phyloP scores from a whole-genome alignment of 2,113 vertebrate genomes.

The Holacanthus passer region DNA sequence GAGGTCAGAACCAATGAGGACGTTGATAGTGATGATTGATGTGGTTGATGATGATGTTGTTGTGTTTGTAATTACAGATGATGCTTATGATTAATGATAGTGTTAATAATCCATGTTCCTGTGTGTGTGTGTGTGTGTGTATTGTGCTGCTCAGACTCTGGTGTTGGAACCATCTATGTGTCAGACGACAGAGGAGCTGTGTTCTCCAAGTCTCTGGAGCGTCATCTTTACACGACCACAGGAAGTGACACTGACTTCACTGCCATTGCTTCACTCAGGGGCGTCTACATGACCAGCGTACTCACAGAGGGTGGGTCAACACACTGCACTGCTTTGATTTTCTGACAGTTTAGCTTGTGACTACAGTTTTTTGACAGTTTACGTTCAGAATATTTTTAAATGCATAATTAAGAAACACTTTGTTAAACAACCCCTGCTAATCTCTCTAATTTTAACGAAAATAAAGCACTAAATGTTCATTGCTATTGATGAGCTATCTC shows the following conservation, averaged over 20 bases:
- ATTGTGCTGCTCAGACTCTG: slow-evolving; percentile 84
- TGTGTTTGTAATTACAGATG: not conserved
- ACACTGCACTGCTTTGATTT: not conserved
- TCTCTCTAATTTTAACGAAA: not conserved
- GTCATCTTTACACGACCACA: slow-evolving; percentile 91
- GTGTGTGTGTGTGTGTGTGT: slow-evolving; percentile 1
- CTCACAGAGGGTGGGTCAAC: slow-evolving; percentile 87
- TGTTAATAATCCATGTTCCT: not conserved
- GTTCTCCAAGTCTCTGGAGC: slow-evolving; percentile 95
- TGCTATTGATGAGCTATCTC: not conserved
- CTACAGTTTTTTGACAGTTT: not conserved
- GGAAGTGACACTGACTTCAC: slow-evolving; percentile 95
- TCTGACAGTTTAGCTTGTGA: not conserved
- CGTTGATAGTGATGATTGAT: not conserved
- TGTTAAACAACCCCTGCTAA: not conserved
- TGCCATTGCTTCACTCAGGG: slow-evolving; percentile 90
- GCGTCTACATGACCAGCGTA: slow-evolving; percentile 92
- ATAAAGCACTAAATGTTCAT: not conserved
- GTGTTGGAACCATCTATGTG: slow-evolving; percentile 93
- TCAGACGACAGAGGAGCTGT: slow-evolving; percentile 93
- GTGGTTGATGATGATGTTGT: slow-evolving; percentile 2
- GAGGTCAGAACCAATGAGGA: slow-evolving; percentile 83
- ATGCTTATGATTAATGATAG: slow-evolving; percentile 4
- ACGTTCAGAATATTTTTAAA: not conserved
- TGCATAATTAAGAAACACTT: not conserved